Evolutionary conservation across 53 echinoderm and acorn worm species (phyloP).

Genomic region (Temnopleurus reevesii): DNA sequence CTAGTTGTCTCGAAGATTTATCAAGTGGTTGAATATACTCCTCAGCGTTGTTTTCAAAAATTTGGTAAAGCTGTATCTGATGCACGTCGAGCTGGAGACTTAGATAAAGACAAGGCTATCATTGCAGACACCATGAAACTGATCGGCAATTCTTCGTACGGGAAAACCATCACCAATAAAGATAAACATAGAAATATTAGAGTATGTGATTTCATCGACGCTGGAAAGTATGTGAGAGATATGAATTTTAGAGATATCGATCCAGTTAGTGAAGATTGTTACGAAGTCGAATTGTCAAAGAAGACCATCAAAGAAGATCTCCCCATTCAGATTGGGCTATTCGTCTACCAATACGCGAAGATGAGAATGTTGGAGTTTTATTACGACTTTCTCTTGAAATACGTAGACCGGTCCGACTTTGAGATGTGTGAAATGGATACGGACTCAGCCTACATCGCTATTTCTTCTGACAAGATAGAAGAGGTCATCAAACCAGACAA

Average conservation of each 20-base stretch:
- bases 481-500: conserved; percentile 53
- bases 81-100: conserved; percentile 52
- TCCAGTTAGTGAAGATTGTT: neutral
- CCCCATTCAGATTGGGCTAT: conserved; percentile 47
- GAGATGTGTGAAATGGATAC: conserved; percentile 71
- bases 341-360: conserved; percentile 49
- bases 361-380: conserved; percentile 31
- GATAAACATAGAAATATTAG: neutral
- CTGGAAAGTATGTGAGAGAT: conserved; percentile 23
- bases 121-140: conserved; percentile 73
- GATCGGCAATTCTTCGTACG: conserved; percentile 71
- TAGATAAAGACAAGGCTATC: conserved; percentile 38
- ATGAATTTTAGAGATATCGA: conserved; percentile 1
- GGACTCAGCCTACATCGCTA: conserved; percentile 61
- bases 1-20: conserved; percentile 11
- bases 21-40: conserved; percentile 24
- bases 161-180: conserved; percentile 61
- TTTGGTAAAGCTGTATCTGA: conserved; percentile 61
- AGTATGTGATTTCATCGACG: neutral
- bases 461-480: conserved; percentile 37
- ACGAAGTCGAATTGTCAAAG: conserved; percentile 31
- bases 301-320: neutral
- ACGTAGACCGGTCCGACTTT: conserved; percentile 37
- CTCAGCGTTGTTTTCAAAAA: neutral
- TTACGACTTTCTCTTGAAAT: conserved; percentile 51